Conservation (phyloP, 2,113 vertebrate genomes). For the Alexandromys fortis region DNA sequence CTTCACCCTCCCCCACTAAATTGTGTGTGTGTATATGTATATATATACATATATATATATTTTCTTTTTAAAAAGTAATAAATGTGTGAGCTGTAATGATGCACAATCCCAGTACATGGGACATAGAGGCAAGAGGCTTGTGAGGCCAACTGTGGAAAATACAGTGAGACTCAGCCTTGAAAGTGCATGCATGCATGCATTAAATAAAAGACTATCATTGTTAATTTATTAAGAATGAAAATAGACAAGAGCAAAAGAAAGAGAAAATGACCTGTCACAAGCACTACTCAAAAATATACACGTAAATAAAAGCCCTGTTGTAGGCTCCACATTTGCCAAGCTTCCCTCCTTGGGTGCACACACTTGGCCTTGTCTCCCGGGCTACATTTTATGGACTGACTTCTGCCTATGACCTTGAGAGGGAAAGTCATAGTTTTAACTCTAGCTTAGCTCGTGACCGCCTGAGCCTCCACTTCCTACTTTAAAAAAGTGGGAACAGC, state of each 20-base stretch:
- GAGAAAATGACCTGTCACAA: slow-evolving; percentile 25
- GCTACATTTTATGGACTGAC: not conserved
- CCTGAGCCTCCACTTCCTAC: not conserved
- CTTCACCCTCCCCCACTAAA: not conserved
- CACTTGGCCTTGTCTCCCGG: not conserved
- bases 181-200: not conserved
- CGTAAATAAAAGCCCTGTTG: not conserved
- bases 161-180: not conserved
- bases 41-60: not conserved
- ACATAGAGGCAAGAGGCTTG: not conserved
- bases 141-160: not conserved
- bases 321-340: not conserved
- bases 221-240: slow-evolving; percentile 25
- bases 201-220: not conserved
- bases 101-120: not conserved
- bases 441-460: not conserved
- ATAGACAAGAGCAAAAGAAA: not conserved
- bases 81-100: not conserved
- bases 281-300: not conserved
- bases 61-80: not conserved
- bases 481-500: not conserved
- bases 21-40: not conserved
- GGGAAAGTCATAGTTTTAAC: not conserved
- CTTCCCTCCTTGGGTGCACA: not conserved
- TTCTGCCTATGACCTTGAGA: slow-evolving; percentile 36